These are phyloP conservation scores for Nasonia vitripennis DNA, from an alignment of 1,140 invertebrate species.

Conservation along the genomic window DNA sequence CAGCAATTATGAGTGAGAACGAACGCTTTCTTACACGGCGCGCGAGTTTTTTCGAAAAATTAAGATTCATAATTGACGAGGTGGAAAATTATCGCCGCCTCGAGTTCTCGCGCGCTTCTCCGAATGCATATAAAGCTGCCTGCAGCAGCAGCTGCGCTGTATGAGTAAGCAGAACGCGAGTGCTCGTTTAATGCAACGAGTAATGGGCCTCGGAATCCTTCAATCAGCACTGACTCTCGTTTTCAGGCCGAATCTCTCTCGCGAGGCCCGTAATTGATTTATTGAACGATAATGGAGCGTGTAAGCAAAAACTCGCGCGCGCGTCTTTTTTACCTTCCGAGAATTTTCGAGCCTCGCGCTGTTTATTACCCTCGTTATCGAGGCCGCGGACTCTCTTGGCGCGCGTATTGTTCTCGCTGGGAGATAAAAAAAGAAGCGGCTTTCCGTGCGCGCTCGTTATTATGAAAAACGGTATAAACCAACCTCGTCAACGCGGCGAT, in stretches of 20 bases:
- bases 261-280: constrained; percentile 46
- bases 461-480: too few relatives aligned
- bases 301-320: constrained; percentile 32
- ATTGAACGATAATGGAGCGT: constrained; percentile 43
- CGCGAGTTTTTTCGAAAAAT: constrained; percentile 13
- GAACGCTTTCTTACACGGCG: not conserved
- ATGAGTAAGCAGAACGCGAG: not conserved
- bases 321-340: constrained; percentile 49
- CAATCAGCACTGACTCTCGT: constrained; percentile 19
- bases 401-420: too few relatives aligned
- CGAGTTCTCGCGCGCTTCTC: constrained; percentile 2
- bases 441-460: too few relatives aligned
- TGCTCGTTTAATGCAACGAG: constrained; percentile 45
- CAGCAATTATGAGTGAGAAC: constrained; percentile 40
- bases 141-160: not conserved
- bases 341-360: constrained; percentile 45
- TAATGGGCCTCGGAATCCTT: constrained; percentile 40
- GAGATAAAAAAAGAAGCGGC: too few relatives aligned
- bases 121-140: constrained; percentile 15
- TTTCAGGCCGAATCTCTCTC: not conserved
- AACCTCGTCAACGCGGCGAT: too few relatives aligned
- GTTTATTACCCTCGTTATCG: constrained; percentile 52
- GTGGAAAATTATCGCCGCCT: not conserved
- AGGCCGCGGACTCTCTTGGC: not conserved
- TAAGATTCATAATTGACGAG: not conserved